A percentile compares a stretch with the other conserved stretches of the same genome.
phyloP scores from a whole-genome alignment of 2,888 invertebrate genomes.

The Nematopogon swammerdamellus region DNA sequence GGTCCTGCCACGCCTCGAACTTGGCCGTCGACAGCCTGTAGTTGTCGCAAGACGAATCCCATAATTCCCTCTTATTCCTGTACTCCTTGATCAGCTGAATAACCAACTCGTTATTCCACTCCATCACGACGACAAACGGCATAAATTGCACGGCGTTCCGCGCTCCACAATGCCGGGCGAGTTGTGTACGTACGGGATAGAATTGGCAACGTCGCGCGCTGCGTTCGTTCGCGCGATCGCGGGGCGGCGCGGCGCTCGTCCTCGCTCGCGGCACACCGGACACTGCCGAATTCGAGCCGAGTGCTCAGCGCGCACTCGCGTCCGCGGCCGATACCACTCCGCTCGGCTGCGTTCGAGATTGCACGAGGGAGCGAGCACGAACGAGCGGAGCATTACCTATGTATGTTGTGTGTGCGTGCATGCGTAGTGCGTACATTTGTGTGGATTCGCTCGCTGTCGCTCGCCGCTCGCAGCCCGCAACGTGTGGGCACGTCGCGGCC shows the following conservation, averaged over 20 bases:
- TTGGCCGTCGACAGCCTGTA: slow-evolving; percentile 30
- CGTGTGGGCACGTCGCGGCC: no score
- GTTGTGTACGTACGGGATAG: slow-evolving; percentile 8
- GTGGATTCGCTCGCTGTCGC: no score
- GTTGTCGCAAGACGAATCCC: slow-evolving; percentile 27
- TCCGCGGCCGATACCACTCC: not conserved
- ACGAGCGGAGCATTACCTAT: not conserved
- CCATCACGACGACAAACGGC: slow-evolving; percentile 17
- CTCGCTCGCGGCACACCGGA: not conserved
- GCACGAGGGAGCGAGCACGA: not conserved
- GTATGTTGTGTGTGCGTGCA: not conserved
- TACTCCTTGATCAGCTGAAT: slow-evolving; percentile 30
- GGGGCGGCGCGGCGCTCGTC: not conserved
- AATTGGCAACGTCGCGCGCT: not conserved
- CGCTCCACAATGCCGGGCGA: slow-evolving; percentile 5
- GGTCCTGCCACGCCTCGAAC: slow-evolving; percentile 31
- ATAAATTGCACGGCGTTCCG: no score
- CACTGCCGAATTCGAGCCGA: not conserved
- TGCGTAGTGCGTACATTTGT: not conserved
- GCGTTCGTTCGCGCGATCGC: not conserved
- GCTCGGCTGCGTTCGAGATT: not conserved
- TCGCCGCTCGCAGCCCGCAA: no score
- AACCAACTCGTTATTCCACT: slow-evolving; percentile 32
- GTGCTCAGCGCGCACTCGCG: not conserved
- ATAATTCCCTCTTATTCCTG: slow-evolving; percentile 24